Conservation (phyloP, 2,888 invertebrate species). For the Cosmorhoe ocellata region DNA sequence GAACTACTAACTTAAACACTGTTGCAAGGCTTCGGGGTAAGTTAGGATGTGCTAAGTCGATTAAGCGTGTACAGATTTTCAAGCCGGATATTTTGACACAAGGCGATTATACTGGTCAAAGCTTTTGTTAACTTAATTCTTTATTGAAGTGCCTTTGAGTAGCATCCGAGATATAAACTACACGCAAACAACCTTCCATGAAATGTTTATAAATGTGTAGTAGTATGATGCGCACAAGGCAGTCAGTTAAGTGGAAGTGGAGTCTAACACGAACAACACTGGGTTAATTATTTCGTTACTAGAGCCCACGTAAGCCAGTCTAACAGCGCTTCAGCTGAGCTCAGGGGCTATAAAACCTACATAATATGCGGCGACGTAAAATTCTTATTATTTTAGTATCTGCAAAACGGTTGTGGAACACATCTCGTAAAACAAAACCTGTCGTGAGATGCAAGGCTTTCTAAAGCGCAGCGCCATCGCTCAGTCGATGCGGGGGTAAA, state of each 20-base stretch:
- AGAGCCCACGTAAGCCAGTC: slow-evolving; percentile 77
- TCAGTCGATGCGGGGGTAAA: slow-evolving; percentile 68
- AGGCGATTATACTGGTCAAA: slow-evolving; percentile 54
- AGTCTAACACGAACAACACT: slow-evolving; percentile 70
- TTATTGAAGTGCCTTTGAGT: slow-evolving; percentile 13
- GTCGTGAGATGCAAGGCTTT: slow-evolving; percentile 63
- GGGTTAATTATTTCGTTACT: slow-evolving; percentile 80
- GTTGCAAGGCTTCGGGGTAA: slow-evolving; percentile 37
- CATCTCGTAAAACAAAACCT: slow-evolving; percentile 79
- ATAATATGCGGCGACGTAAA: slow-evolving; percentile 79
- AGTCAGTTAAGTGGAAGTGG: slow-evolving; percentile 54
- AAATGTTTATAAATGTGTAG: too few relatives aligned
- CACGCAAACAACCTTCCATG: too few relatives aligned
- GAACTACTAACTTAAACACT: slow-evolving; percentile 42
- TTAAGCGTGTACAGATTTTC: slow-evolving; percentile 64
- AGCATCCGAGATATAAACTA: too few relatives aligned
- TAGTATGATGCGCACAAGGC: slow-evolving; percentile 41
- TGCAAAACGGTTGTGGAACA: slow-evolving; percentile 76
- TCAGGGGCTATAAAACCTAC: slow-evolving; percentile 75
- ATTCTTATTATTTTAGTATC: slow-evolving; percentile 82
- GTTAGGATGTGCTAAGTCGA: slow-evolving; percentile 62
- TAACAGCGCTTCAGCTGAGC: slow-evolving; percentile 75
- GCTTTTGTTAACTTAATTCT: slow-evolving; percentile 41
- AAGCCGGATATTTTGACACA: slow-evolving; percentile 60
- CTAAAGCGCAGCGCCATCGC: slow-evolving; percentile 45